Percentiles rank a stretch among this genome's conserved stretches.
These are phyloP conservation scores for Tupaia chinensis DNA, from an alignment of 2,113 vertebrate genomes.

Conservation along the genomic window DNA sequence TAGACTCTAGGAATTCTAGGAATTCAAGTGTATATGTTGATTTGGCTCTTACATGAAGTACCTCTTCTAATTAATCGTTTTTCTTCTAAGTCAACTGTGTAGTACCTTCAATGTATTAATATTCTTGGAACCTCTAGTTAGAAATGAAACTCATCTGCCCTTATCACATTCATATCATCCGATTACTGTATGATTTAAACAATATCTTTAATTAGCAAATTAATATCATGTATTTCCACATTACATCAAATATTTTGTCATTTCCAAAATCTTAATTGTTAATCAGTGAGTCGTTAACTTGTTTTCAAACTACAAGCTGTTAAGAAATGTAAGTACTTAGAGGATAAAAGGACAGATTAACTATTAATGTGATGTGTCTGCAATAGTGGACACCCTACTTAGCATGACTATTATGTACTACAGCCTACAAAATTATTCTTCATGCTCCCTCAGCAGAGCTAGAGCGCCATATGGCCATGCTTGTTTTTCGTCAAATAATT, in stretches of 20 bases:
- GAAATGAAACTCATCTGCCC: constrained; percentile 43
- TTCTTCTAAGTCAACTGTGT: constrained; percentile 1
- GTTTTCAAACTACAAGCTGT: constrained; percentile 82
- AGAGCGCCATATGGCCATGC: constrained; percentile 87
- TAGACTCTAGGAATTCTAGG: not conserved
- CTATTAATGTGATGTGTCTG: constrained; percentile 86
- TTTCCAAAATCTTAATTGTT: constrained; percentile 81
- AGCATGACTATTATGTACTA: constrained; percentile 88
- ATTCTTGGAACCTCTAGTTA: constrained; percentile 30
- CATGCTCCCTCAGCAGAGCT: constrained; percentile 83
- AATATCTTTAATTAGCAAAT: constrained; percentile 72
- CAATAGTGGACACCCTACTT: constrained; percentile 88
- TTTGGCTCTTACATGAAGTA: constrained; percentile 42
- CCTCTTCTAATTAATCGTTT: constrained; percentile 38
- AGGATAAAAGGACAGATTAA: constrained; percentile 88
- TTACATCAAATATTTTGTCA: constrained; percentile 82
- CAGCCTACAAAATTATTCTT: constrained; percentile 87
- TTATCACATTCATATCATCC: not conserved
- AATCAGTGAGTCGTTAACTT: constrained; percentile 81
- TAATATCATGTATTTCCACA: constrained; percentile 71
- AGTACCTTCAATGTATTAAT: constrained; percentile 42
- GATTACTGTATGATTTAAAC: constrained; percentile 61
- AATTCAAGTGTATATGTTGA: not conserved
- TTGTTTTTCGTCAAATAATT: constrained; percentile 92
- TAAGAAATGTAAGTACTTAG: constrained; percentile 84